Evolutionary conservation across 2,797 vertebrate species (phyloP).

Genomic region (Anisognathus igniventris): DNA sequence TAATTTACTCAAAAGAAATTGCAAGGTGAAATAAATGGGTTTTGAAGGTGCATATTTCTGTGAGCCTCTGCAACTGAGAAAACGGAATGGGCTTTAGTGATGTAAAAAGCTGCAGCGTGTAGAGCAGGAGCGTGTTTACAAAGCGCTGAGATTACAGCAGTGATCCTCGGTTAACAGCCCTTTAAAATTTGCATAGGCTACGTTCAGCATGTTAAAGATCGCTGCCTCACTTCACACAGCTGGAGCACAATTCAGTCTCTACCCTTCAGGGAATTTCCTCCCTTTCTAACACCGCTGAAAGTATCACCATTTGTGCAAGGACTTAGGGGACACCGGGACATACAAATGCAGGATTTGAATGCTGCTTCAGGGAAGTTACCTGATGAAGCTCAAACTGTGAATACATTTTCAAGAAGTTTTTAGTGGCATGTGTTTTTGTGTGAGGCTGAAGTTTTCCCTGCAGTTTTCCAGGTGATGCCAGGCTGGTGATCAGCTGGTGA

Average conservation of each 20-base stretch:
- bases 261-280: background rate
- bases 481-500: background rate
- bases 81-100: background rate
- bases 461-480: background rate
- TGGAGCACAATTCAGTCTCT: background rate
- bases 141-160: background rate
- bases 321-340: fast-evolving
- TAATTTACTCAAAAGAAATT: background rate
- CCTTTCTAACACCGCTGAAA: background rate
- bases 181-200: background rate
- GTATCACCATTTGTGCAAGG: fast-evolving
- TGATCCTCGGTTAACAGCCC: background rate
- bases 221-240: background rate
- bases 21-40: background rate
- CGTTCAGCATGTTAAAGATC: background rate
- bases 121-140: background rate
- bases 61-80: background rate
- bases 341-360: fast-evolving
- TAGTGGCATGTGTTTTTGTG: background rate
- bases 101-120: background rate
- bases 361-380: background rate
- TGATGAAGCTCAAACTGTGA: background rate
- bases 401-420: background rate
- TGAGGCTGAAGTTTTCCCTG: background rate
- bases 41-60: background rate